Base-by-base conservation (phyloP, 1,140 invertebrate species). In the Rhagoletis pomonella region DNA sequence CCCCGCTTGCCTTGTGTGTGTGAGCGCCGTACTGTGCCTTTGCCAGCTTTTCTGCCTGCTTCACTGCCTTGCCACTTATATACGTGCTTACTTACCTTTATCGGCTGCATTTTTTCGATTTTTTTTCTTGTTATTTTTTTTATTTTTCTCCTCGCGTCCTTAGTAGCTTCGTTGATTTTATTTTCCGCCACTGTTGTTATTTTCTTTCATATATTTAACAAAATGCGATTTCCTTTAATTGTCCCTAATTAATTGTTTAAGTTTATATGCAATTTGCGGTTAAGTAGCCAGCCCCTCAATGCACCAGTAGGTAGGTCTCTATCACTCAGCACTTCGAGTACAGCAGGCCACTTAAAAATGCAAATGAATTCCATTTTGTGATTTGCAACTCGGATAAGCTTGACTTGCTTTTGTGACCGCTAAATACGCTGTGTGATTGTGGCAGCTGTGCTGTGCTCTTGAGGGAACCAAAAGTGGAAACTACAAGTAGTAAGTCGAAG, bases 171-270 rank as follows among this genome's bases (percentile, higher is more conserved):
- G 42, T 62, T 19, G 55, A 29, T 85, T 62, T 62, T 29, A 19
- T 85, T 39, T 60, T 85, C 17, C 12, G 39, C 17, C 12, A 39
- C 5, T 85, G 7, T 85, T 60, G 19, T 85, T 85, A 42, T 81
- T 81, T 19, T 81, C 47, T 55, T 81, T 81, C 55, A n/a, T 50
- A 42, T 81, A 55, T 81, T 81, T 47, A 17, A 64, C 84, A 86
- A 86, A 29, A 64, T 86, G 86, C 62, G 47, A 64, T 65, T 65
- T 67, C 86, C 60, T 86, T 86, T 86, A 86, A 86, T 86, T 67
- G 58, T 65, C 62, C 62, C 67, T 86, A 86, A 86, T 86, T 86
- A 86, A 86, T 86, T 86, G 86, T 60, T 86, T 86, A 86, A 86
- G 86, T 86, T 86, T 86, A 64, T 86, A 62, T 86, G 64, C 86